Evolutionary conservation across 1,140 invertebrate species (phyloP).

Genomic region (Pemphigus obesinymphae): DNA sequence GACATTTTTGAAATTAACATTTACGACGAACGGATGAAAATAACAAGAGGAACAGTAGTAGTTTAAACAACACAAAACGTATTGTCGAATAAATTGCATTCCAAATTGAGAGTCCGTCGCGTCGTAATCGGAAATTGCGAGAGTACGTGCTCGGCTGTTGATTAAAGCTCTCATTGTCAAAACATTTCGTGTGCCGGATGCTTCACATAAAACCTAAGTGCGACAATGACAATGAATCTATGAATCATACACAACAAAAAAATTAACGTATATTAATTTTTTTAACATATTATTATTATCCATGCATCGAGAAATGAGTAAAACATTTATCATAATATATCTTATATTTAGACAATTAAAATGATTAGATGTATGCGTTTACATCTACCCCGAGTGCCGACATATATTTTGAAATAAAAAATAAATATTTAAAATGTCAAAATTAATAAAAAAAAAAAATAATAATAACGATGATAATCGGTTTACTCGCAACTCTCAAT

Average conservation of each 20-base stretch:
- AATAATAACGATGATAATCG: not conserved
- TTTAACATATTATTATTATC: not conserved
- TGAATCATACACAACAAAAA: not conserved
- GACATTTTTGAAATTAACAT: not conserved
- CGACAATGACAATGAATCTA: not conserved
- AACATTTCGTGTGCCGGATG: conserved; percentile 10
- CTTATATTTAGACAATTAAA: too few relatives aligned
- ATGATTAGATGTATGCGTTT: too few relatives aligned
- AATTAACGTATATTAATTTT: not conserved
- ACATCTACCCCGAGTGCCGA: too few relatives aligned
- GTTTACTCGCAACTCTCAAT: not conserved
- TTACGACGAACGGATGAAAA: not conserved
- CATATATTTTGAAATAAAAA: too few relatives aligned
- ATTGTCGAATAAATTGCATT: not conserved
- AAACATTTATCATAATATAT: too few relatives aligned
- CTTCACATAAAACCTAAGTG: not conserved
- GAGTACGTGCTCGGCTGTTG: conserved; percentile 19
- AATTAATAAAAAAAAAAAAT: not conserved
- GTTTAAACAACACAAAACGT: not conserved
- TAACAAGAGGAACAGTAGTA: not conserved
- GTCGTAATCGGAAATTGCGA: conserved; percentile 7
- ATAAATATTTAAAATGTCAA: not conserved
- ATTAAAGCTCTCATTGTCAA: conserved; percentile 29
- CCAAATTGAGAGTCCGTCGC: not conserved
- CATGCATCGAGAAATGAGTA: too few relatives aligned